phyloP scores from a whole-genome alignment of 2,797 vertebrate genomes.

The Tokudaia tokunoshimensis region DNA sequence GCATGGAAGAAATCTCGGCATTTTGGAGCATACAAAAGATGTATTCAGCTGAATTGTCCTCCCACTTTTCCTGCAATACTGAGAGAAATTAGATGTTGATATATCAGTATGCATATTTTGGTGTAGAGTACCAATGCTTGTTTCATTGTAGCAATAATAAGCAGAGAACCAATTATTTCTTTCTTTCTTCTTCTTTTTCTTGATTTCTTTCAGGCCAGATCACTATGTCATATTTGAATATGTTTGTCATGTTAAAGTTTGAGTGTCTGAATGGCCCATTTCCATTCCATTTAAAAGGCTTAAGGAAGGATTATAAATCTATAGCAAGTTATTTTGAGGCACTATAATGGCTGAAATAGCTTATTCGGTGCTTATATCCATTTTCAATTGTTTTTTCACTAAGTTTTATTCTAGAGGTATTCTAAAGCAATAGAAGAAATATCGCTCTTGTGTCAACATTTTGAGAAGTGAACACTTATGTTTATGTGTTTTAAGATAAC shows the following conservation, averaged over 20 bases:
- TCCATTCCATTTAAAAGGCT: slow-evolving; percentile 29
- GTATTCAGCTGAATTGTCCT: background rate
- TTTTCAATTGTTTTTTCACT: slow-evolving; percentile 56
- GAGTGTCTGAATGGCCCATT: slow-evolving; percentile 60
- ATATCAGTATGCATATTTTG: slow-evolving; percentile 11
- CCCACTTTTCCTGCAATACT: background rate
- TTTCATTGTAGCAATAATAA: background rate
- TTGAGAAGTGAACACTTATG: slow-evolving; percentile 17
- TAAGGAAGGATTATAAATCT: slow-evolving; percentile 70
- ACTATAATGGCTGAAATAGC: slow-evolving; percentile 56
- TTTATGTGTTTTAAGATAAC: background rate
- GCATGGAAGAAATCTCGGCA: background rate
- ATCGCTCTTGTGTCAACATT: background rate
- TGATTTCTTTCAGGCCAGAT: slow-evolving; percentile 23
- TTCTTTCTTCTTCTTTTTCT: background rate
- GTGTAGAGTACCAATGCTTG: background rate
- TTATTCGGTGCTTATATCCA: slow-evolving; percentile 27
- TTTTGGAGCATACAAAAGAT: slow-evolving; percentile 9
- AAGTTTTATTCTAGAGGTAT: slow-evolving; percentile 47
- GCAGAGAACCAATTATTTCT: background rate
- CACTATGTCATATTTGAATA: slow-evolving; percentile 18
- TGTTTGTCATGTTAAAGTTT: slow-evolving; percentile 58
- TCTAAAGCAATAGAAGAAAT: slow-evolving; percentile 36
- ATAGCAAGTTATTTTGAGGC: slow-evolving; percentile 51
- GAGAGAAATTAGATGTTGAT: slow-evolving; percentile 4